phyloP scores from a whole-genome alignment of 2,113 vertebrate species.

The Phalacrocorax pelagicus region DNA sequence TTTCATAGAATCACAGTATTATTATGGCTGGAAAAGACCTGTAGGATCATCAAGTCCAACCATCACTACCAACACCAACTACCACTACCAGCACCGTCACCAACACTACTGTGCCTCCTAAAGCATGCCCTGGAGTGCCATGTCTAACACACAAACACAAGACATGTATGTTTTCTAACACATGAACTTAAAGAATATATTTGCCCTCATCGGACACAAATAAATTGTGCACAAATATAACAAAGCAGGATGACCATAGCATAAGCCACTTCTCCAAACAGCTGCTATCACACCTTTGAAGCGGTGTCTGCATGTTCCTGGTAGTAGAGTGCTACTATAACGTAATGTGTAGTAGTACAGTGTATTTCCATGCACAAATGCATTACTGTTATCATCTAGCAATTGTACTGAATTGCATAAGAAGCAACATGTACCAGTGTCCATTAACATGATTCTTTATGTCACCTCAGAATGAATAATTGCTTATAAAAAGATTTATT shows the following conservation, averaged over 20 bases:
- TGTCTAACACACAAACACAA: too few species aligned
- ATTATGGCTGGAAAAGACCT: too few species aligned
- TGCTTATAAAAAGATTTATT: not conserved
- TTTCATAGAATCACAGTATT: not conserved
- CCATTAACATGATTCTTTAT: not conserved
- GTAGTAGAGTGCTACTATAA: not conserved
- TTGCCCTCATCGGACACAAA: rapidly evolving
- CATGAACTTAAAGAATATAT: not conserved
- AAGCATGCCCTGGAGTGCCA: too few species aligned
- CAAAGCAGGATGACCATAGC: not conserved
- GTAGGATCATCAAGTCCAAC: too few species aligned
- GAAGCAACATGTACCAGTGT: not conserved
- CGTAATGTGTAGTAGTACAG: not conserved
- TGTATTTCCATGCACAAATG: not conserved
- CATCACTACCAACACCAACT: too few species aligned
- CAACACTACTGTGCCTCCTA: too few species aligned
- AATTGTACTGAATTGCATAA: not conserved
- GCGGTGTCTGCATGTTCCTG: not conserved
- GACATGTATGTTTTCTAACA: not conserved
- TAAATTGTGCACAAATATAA: not conserved
- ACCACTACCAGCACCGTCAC: too few species aligned
- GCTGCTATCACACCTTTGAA: not conserved
- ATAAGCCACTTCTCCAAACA: not conserved
- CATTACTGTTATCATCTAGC: not conserved
- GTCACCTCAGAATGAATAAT: not conserved